Base-by-base conservation (phyloP, 2,888 invertebrate genomes). In the Tiliacea aurago region DNA sequence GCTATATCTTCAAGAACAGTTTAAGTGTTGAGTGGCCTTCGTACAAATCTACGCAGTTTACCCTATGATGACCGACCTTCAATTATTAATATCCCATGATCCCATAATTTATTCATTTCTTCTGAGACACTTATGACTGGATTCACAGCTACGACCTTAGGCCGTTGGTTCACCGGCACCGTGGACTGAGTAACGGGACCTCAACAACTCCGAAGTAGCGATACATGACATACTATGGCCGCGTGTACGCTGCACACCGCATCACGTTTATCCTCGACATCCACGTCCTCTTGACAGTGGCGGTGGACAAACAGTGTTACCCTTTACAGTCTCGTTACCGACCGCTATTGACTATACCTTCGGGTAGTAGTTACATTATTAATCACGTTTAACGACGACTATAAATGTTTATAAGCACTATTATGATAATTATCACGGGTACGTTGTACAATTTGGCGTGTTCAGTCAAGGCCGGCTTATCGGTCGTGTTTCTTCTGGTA, bases 381-480 rank as follows among this genome's bases (percentile, higher is more conserved):
- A 62, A 77, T 80, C 51, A 33, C 15, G 9, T 61, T 65, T 51
- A 72, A 61, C 47, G 37, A 45, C 6, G 20, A 51, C 41, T 20
- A 43, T 70, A 72, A 69, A 72, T 63, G 33, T 51, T 63, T 33
- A 59, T 20, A 68, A 51, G 59, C 41, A 4, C 23, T 20, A 64
- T 68, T 58, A 78, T 58, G 49, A 66, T 68, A 69, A 72, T 72
- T 51, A 47, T 49, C 78, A 78, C 65, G 51, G 23, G 28, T 20
- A 20, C 43, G 58, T 23, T 81, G 63, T 55, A 37, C 37, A 65
- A 72, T 78, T 77, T 33, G 49, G 62, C 65, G 66, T 78, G 78
- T 51, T 65, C 49, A 55, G 73, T 80, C 84, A 80, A 71, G 68
- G 73, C 28, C 66, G 51, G 58, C 80, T 82, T 80, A 82, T 80